Evolutionary conservation across 1,140 invertebrate genomes (phyloP).

Genomic region (Zaprionus ornatus): DNA sequence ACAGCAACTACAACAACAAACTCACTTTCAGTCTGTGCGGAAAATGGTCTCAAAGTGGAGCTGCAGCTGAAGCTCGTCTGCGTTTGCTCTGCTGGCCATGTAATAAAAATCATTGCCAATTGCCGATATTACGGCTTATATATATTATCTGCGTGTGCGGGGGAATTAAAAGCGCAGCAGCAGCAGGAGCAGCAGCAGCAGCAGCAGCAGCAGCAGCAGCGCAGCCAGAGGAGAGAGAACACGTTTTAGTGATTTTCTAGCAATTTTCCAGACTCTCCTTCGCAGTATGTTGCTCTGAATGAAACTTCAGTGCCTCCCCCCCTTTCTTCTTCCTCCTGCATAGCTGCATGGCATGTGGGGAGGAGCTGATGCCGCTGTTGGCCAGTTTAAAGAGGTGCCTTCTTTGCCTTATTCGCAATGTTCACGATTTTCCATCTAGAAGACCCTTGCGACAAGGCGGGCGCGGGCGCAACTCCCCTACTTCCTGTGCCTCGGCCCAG

Average conservation of each 20-base stretch:
- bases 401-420: conserved; percentile 67
- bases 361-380: conserved; percentile 24
- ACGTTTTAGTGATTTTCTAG: conserved; percentile 83
- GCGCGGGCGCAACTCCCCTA: conserved; percentile 68
- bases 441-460: conserved; percentile 59
- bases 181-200: conserved; percentile 8
- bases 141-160: conserved; percentile 72
- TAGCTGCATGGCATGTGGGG: neutral
- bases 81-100: conserved; percentile 30
- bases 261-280: conserved; percentile 64
- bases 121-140: conserved; percentile 79
- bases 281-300: conserved; percentile 49
- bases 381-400: conserved; percentile 56
- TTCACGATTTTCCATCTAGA: conserved; percentile 70
- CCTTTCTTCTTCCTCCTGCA: neutral
- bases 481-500: conserved; percentile 63
- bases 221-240: conserved; percentile 42
- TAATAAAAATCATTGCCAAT: conserved; percentile 82
- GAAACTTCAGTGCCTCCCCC: conserved; percentile 41
- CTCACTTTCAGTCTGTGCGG: conserved; percentile 65
- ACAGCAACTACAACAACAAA: conserved; percentile 33
- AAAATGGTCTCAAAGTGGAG: conserved; percentile 22
- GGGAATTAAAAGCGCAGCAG: conserved; percentile 57
- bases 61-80: conserved; percentile 4
- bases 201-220: conserved; percentile 18